Evolutionary conservation across 1,140 invertebrate genomes (phyloP).

Genomic region (Drosophila ohnishii): DNA sequence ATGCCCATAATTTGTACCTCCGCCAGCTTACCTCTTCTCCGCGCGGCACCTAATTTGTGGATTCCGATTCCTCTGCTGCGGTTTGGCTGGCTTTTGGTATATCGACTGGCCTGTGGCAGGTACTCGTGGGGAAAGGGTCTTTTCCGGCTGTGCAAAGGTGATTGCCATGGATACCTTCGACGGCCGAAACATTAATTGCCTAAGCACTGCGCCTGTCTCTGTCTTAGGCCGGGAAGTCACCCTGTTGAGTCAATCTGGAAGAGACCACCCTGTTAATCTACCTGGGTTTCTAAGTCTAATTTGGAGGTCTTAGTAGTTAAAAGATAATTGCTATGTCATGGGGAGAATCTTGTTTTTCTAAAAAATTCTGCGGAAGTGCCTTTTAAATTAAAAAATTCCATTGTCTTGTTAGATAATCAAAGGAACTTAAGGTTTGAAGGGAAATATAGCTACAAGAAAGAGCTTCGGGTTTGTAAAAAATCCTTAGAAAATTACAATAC

Average conservation of each 20-base stretch:
- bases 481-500: too few relatives aligned
- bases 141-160: slow-evolving; percentile 15
- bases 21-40: slow-evolving; percentile 35
- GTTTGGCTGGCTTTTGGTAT: slow-evolving; percentile 19
- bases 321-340: slow-evolving; percentile 10
- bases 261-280: slow-evolving; percentile 25
- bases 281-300: slow-evolving; percentile 15
- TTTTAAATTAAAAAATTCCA: slow-evolving; percentile 8
- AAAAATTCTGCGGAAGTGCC: not conserved
- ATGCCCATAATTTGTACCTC: slow-evolving; percentile 74
- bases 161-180: slow-evolving; percentile 34
- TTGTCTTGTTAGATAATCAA: not conserved
- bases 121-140: slow-evolving; percentile 39
- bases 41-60: slow-evolving; percentile 65
- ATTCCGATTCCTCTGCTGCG: slow-evolving; percentile 65
- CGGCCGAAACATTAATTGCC: slow-evolving; percentile 41
- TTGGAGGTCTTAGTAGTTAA: slow-evolving; percentile 7
- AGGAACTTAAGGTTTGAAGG: not conserved
- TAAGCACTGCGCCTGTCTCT: slow-evolving; percentile 24
- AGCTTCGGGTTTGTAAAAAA: not conserved
- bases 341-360: not conserved
- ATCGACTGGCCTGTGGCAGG: slow-evolving; percentile 39
- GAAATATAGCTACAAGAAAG: not conserved
- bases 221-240: slow-evolving; percentile 9
- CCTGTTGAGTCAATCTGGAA: slow-evolving; percentile 2